Evolutionary conservation across 1,140 invertebrate species (phyloP).

Genomic region (Myzus persicae): DNA sequence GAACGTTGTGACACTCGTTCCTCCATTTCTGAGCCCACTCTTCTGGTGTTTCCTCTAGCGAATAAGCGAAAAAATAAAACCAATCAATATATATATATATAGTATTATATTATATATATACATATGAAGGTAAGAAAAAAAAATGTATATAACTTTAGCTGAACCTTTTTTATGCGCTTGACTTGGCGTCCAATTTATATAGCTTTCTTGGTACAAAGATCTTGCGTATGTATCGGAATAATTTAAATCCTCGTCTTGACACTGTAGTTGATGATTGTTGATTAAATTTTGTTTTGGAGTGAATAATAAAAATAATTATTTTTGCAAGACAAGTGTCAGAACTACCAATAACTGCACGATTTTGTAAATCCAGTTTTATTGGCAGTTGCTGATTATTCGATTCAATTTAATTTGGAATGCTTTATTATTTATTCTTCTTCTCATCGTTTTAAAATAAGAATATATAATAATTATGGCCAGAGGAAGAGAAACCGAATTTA

Average conservation of each 20-base stretch:
- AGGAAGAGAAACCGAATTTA: background rate
- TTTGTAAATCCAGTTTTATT: background rate
- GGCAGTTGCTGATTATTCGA: background rate
- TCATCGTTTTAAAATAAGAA: background rate
- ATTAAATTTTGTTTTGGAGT: constrained; percentile 23
- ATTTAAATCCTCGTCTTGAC: background rate
- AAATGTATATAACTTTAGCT: constrained; percentile 3
- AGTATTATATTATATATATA: background rate
- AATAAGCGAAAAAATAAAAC: background rate
- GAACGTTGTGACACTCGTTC: constrained; percentile 33
- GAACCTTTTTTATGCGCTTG: constrained; percentile 14
- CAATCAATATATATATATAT: background rate
- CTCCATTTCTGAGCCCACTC: constrained; percentile 41
- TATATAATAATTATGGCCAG: background rate
- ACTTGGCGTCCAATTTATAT: background rate
- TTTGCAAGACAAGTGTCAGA: background rate
- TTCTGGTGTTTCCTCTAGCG: constrained; percentile 14
- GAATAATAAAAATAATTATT: constrained; percentile 4
- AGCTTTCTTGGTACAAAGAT: constrained; percentile 31
- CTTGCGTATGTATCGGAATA: background rate
- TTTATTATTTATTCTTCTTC: too few relatives aligned
- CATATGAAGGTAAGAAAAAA: background rate
- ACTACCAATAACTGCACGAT: background rate
- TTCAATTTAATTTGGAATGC: background rate
- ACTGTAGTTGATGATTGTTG: background rate